Evolutionary conservation across 1,140 invertebrate species (phyloP).

Genomic region (Bombus waltoni): DNA sequence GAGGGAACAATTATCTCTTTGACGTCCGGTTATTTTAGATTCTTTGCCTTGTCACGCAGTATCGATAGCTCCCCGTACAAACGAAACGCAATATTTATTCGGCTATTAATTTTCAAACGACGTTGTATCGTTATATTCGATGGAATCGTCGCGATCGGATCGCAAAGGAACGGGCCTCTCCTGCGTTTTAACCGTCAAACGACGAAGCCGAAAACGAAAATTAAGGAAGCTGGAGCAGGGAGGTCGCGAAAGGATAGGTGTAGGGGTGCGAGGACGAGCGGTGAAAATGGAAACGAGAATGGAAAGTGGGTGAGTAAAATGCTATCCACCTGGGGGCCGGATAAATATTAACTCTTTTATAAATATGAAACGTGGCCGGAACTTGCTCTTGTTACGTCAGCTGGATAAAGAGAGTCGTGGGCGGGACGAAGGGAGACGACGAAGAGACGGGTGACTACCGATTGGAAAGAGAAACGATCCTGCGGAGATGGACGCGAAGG

Average conservation of each 20-base stretch:
- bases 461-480: conserved; percentile 46
- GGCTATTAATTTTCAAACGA: background rate
- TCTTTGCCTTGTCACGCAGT: background rate
- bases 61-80: background rate
- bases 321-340: background rate
- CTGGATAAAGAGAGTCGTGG: background rate
- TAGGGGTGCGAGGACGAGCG: background rate
- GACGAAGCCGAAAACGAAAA: background rate
- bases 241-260: too few relatives aligned
- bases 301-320: conserved; percentile 15
- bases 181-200: too few relatives aligned
- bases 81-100: background rate
- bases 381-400: conserved; percentile 13
- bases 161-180: background rate
- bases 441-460: background rate
- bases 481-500: conserved; percentile 50
- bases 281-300: background rate
- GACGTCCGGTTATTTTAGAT: conserved; percentile 4
- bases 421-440: background rate
- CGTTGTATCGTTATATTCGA: background rate
- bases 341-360: conserved; percentile 58
- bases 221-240: too few relatives aligned
- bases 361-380: conserved; percentile 42
- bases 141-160: background rate
- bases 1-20: conserved; percentile 28